phyloP scores from a whole-genome alignment of 2,888 invertebrate genomes.

The Sepiola atlantica region DNA sequence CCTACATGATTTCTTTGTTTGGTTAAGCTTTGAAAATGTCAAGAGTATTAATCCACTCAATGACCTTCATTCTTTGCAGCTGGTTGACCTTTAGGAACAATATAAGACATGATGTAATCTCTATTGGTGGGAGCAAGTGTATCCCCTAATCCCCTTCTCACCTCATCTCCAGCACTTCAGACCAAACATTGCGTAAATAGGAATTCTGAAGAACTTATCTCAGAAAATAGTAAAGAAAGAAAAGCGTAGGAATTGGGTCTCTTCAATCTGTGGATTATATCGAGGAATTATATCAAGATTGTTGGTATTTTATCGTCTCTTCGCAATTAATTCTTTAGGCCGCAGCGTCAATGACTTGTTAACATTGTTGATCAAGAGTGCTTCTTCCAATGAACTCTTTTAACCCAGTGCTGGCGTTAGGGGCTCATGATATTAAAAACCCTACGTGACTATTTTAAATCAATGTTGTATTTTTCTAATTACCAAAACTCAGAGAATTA shows the following conservation, averaged over 20 bases:
- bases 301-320: background rate
- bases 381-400: background rate
- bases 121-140: too few species aligned
- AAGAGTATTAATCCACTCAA: background rate
- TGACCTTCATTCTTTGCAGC: background rate
- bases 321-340: background rate
- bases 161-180: background rate
- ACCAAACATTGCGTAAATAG: background rate
- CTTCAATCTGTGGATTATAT: background rate
- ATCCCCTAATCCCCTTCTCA: too few species aligned
- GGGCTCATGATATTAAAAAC: too few species aligned
- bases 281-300: background rate
- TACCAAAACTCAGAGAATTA: too few species aligned
- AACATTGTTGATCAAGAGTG: background rate
- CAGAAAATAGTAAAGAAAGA: background rate
- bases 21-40: background rate
- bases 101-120: background rate
- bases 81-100: background rate
- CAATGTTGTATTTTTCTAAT: too few species aligned
- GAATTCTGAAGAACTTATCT: too few species aligned
- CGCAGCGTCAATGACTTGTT: background rate
- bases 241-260: background rate
- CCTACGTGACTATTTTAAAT: too few species aligned
- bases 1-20: background rate
- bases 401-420: background rate